Evolutionary conservation across 2,797 vertebrate species (phyloP).

Genomic region (Thunnus albacares): DNA sequence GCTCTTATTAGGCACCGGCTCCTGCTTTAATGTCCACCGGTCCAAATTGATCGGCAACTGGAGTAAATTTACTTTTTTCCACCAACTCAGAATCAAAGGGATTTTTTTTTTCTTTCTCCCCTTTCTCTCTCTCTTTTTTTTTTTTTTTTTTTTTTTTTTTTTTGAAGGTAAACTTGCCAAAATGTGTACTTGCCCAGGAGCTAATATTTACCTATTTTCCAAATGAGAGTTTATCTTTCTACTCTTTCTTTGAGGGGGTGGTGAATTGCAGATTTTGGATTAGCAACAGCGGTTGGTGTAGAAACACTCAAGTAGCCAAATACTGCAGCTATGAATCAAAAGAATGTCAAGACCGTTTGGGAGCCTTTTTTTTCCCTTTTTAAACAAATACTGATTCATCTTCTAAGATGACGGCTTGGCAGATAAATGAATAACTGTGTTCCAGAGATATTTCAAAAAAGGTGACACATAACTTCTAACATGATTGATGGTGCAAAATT

Average conservation of each 20-base stretch:
- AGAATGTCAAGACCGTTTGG: constrained; percentile 32
- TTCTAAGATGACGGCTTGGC: constrained; percentile 29
- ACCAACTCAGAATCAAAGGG: constrained; percentile 85
- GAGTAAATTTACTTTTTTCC: constrained; percentile 85
- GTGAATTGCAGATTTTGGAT: constrained; percentile 29
- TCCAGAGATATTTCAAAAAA: constrained; percentile 26
- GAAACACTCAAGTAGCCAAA: constrained; percentile 28
- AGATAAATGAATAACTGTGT: constrained; percentile 40
- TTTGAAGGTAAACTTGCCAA: constrained; percentile 64
- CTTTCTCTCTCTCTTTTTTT: constrained; percentile 23
- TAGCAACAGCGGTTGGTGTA: constrained; percentile 9
- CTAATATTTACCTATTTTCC: constrained; percentile 76
- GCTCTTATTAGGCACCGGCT: constrained; percentile 88
- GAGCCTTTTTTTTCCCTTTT: constrained; percentile 30
- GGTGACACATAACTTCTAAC: background rate
- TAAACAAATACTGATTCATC: constrained; percentile 53
- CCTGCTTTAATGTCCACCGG: constrained; percentile 87
- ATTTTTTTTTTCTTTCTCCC: constrained; percentile 55
- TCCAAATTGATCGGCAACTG: constrained; percentile 85
- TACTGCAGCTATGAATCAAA: constrained; percentile 44
- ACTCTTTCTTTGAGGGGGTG: constrained; percentile 15
- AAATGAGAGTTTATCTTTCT: constrained; percentile 65
- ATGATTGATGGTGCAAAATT: constrained; percentile 31
- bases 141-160: constrained; percentile 34
- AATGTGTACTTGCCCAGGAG: constrained; percentile 73